phyloP scores from a whole-genome alignment of 1,140 invertebrate species.

The Bombus superbus region DNA sequence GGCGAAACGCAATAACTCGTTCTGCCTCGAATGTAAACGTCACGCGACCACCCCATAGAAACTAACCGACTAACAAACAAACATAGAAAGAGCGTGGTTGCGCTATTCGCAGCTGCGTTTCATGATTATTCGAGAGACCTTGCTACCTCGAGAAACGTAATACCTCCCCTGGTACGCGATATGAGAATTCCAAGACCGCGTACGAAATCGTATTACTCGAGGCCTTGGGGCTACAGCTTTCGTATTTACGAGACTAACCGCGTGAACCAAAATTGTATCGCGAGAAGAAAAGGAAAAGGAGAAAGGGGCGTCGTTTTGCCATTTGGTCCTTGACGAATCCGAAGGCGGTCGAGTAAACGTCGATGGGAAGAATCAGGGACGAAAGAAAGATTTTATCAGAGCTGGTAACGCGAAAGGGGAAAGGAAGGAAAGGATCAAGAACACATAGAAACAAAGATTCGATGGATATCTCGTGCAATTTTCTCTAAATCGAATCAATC shows the following conservation, averaged over 20 bases:
- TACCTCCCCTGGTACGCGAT: not conserved
- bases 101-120: constrained; percentile 11
- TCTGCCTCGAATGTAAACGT: constrained; percentile 39
- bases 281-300: too few species aligned
- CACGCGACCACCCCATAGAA: constrained; percentile 13
- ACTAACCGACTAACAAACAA: constrained; percentile 33
- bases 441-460: not conserved
- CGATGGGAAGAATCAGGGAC: not conserved
- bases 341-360: not conserved
- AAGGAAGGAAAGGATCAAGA: not conserved
- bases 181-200: too few species aligned
- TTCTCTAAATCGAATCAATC: constrained; percentile 8
- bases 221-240: not conserved
- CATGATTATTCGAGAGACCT: constrained; percentile 12
- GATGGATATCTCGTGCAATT: not conserved
- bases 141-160: not conserved
- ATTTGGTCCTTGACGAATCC: too few species aligned
- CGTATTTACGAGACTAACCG: not conserved
- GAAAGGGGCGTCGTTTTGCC: too few species aligned
- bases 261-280: too few species aligned
- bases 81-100: constrained; percentile 14
- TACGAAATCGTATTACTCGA: not conserved
- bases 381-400: not conserved
- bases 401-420: not conserved
- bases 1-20: constrained; percentile 42